These are phyloP conservation scores for Gastracanthus pulcherrimus DNA, from an alignment of 2,888 invertebrate genomes.

Conservation along the genomic window DNA sequence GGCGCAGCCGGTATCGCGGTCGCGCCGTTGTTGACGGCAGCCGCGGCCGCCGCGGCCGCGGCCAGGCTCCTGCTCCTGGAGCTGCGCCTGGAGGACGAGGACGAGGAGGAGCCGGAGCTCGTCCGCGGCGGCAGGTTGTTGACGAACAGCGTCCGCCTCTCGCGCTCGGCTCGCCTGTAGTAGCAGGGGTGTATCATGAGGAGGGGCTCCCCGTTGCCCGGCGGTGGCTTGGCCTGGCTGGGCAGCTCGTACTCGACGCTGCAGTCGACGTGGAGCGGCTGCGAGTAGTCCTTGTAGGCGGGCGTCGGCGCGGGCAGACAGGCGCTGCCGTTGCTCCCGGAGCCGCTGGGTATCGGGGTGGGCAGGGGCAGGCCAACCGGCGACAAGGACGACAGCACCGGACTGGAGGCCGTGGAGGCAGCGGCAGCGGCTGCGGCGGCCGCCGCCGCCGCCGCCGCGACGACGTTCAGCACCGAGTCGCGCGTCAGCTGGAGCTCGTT, in stretches of 20 bases:
- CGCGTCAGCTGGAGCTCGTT: constrained; percentile 45
- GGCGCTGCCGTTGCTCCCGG: constrained; percentile 69
- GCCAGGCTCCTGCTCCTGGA: not conserved
- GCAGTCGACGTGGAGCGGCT: constrained; percentile 93
- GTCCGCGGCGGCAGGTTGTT: constrained; percentile 87
- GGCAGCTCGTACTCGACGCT: constrained; percentile 95
- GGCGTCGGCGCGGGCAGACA: constrained; percentile 60
- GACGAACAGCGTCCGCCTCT: constrained; percentile 89
- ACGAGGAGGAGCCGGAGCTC: constrained; percentile 62
- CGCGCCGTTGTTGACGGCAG: not conserved
- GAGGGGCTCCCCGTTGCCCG: constrained; percentile 89
- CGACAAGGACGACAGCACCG: constrained; percentile 75
- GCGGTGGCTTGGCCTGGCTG: constrained; percentile 92
- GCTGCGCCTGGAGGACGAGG: constrained; percentile 27
- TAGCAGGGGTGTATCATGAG: constrained; percentile 95
- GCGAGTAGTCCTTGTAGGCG: constrained; percentile 86
- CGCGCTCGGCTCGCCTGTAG: constrained; percentile 91
- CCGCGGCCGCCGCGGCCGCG: not conserved
- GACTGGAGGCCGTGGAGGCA: constrained; percentile 69
- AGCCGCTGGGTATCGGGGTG: constrained; percentile 52
- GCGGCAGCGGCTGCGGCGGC: constrained; percentile 78
- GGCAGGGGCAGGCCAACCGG: constrained; percentile 64
- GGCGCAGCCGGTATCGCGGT: not conserved
- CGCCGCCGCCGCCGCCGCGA: constrained; percentile 74
- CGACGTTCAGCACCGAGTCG: constrained; percentile 70